Evolutionary conservation across 1,140 invertebrate genomes (phyloP).

Genomic region (Diprion similis): DNA sequence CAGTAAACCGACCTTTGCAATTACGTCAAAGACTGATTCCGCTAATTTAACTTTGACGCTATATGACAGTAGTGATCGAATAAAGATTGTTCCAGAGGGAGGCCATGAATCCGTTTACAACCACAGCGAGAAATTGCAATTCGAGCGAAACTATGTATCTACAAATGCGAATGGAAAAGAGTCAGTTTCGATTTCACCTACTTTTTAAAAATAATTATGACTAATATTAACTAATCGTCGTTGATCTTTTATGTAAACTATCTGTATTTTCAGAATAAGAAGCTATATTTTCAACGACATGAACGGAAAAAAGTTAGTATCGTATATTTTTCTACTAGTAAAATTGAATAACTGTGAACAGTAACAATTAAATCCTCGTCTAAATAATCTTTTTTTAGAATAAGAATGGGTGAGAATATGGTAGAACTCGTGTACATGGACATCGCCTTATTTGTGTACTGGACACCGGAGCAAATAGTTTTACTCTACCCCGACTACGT

Average conservation of each 20-base stretch:
- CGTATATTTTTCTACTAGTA: not conserved
- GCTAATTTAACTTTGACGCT: conserved; percentile 45
- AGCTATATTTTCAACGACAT: conserved; percentile 47
- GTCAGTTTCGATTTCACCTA: conserved; percentile 27
- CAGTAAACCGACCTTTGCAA: conserved; percentile 49
- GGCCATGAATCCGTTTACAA: conserved; percentile 47
- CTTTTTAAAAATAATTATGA: no score
- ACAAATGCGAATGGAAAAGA: conserved; percentile 48
- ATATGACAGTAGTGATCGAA: conserved; percentile 49
- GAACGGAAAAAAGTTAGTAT: conserved; percentile 48
- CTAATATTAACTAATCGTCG: no score
- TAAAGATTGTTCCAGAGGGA: conserved; percentile 44
- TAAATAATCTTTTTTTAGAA: conserved; percentile 39
- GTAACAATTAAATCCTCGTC: not conserved
- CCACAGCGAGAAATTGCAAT: conserved; percentile 39
- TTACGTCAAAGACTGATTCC: conserved; percentile 41
- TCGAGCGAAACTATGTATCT: conserved; percentile 48
- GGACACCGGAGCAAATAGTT: conserved; percentile 54
- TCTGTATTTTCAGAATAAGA: conserved; percentile 7
- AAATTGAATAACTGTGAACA: not conserved
- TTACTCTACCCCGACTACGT: conserved; percentile 56
- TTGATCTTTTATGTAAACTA: no score
- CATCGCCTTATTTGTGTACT: conserved; percentile 51
- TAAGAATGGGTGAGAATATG: conserved; percentile 45
- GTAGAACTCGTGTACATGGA: conserved; percentile 51